Base-by-base conservation (phyloP, 1,140 invertebrate genomes). In the Trinorchestia longiramus region DNA sequence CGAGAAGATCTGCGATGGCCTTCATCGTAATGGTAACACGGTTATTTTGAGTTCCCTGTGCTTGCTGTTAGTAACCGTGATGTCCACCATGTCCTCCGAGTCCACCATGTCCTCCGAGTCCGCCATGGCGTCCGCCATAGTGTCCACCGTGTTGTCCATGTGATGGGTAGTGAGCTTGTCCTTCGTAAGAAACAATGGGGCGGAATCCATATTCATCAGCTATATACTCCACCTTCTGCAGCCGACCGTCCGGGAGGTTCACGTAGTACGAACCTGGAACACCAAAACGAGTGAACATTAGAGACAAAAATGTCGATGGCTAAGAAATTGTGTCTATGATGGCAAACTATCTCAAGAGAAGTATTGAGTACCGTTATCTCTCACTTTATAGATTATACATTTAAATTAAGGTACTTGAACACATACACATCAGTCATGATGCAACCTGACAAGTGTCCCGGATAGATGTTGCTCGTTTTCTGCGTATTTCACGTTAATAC, bases 141-240 rank as follows among this genome's bases (percentile, higher is more conserved):
- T 97, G 97, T 17, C 57, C 47, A 42, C 87, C 62, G 95, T 95
- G 62, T 0, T 43, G 42, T 41, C 47, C 47, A 19, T 95, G 62
- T 6, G 95, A 77, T 43, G 95, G 95, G 87, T 91, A 96, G 90
- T 96, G 95, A 15, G 95, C 95, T 28, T 96, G 87, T 0, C 95
- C 95, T n/a, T 91, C 90, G 87, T 96, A 96, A 43, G 95, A 91
- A 28, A 96, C 87, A 87, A 92, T 88, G 47, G 95, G 95, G 11
- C 90, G 77, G 95, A 90, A 96, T 8, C 95, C 95, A 97, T 98
- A 98, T 98, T 98, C 98, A 97, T 98, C 98, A 62, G 98, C 98
- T 0, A 98, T 98, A 97, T 98, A 98, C 95, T 98, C 95, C 43
- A 96, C 96, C 41, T 96, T 96, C 95, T 96, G 96, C 62, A 96